Evolutionary conservation across 2,113 vertebrate species (phyloP), one percentile per base, ranked within the genome.

Genomic region (Sula dactylatra): DNA sequence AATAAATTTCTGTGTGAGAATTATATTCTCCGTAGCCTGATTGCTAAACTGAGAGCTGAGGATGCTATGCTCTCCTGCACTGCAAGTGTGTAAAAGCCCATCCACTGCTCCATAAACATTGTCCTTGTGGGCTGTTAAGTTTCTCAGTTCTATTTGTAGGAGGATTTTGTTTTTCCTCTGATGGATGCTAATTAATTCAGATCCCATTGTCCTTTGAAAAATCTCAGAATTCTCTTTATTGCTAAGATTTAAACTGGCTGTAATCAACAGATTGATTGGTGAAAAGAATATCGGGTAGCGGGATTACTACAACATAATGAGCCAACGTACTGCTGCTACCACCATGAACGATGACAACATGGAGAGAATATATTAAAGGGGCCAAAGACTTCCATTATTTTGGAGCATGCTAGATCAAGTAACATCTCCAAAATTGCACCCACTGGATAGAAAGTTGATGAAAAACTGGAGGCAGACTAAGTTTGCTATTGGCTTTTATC

Each of bases 381-480:
- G 92, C 93, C 49, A 59, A 88, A 86, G 54, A 29, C 58, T 95
- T 58, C 77, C 52, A 36, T 93, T 74, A 76, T 80, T 89, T 66
- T 85, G 61, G 72, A 93, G 42, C 47, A 24, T 54, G 70, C 93
- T 94, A 94, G 74, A 90, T 86, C 96, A 97, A 96, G 94, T 86
- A 94, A 79, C 93, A 47, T 80, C 89, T 93, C 88, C 82, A 89
- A 34, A 94, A 69, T 91, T 83, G 66, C 79, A 73, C 73, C 92
- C 87, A 18, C 45, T 64, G 71, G 61, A 84, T 84, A 90, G 94
- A 64, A 88, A 91, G 52, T 11, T 85, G 91, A 93, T 95, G 77
- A 95, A 86, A 86, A 97, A 94, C 54, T 13, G 5, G 85, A 82
- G 71, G 79, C 83, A 87, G 91, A 17, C 22, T 49, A 44, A 70